These are phyloP conservation scores for Sciurus carolinensis DNA, from an alignment of 2,797 vertebrate genomes.

Conservation along the genomic window DNA sequence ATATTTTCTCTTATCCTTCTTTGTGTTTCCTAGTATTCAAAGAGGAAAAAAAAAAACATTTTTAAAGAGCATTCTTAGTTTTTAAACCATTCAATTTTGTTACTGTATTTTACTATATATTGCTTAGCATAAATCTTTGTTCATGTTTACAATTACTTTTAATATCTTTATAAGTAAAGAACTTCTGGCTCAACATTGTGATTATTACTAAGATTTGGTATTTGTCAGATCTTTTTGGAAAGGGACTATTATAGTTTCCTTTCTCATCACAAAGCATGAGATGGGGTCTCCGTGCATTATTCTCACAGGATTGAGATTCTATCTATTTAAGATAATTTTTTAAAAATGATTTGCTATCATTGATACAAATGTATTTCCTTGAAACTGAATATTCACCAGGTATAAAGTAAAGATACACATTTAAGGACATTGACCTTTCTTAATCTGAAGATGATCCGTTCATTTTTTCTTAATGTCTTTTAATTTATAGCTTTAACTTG, in stretches of 20 bases:
- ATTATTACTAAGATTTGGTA: not conserved
- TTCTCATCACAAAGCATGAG: not conserved
- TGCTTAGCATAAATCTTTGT: not conserved
- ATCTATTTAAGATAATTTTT: not conserved
- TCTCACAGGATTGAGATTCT: not conserved
- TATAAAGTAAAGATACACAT: not conserved
- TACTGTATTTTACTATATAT: not conserved
- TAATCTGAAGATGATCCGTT: not conserved
- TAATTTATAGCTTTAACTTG: slow-evolving; percentile 20
- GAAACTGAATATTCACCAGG: not conserved
- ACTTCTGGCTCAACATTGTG: not conserved
- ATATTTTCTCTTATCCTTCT: not conserved
- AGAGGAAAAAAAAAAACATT: not conserved
- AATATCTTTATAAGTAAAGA: not conserved
- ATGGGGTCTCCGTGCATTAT: not conserved
- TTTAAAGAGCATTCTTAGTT: not conserved
- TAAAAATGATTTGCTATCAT: not conserved
- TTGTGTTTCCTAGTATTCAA: not conserved
- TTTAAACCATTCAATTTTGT: not conserved
- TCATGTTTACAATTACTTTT: not conserved
- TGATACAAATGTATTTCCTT: not conserved
- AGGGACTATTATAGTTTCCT: not conserved
- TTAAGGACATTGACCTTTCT: not conserved
- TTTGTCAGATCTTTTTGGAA: not conserved
- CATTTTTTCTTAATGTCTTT: not conserved